A percentile compares a stretch with the other conserved stretches of the same genome.
Evolutionary conservation across 37 sponge, comb jelly and placozoan species (phyloP).

Genomic region (Crambe crambe): DNA sequence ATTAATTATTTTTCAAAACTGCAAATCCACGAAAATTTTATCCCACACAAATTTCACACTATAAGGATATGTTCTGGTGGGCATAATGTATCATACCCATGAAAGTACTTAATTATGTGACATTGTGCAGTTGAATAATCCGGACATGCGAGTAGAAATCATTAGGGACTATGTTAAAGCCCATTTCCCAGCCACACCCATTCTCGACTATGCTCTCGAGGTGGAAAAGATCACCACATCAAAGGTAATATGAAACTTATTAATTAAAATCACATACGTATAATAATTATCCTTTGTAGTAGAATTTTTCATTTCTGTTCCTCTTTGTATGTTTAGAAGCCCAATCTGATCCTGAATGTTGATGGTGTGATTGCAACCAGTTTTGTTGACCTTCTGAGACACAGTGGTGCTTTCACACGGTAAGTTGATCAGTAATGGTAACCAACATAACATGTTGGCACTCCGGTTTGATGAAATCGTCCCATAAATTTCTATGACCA

Average conservation of each 20-base stretch:
- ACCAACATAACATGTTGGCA: no score
- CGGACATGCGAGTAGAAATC: conserved; percentile 92
- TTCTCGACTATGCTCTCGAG: conserved; percentile 90
- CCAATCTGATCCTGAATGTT: conserved; percentile 98
- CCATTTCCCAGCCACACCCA: conserved; percentile 90
- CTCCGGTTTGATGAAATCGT: no score
- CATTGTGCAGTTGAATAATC: conserved; percentile 91
- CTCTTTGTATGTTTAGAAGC: conserved; percentile 65
- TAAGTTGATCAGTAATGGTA: no score
- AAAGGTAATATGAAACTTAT: conserved; percentile 73
- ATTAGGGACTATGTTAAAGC: conserved; percentile 85
- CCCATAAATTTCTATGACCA: no score
- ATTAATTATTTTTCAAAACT: no score
- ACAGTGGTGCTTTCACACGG: conserved; percentile 87
- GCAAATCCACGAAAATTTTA: no score
- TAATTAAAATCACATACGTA: neutral
- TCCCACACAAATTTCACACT: no score
- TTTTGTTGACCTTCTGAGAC: conserved; percentile 94
- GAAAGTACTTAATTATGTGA: no score
- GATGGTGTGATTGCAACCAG: conserved; percentile 92
- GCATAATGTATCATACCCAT: no score
- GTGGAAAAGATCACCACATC: conserved; percentile 98
- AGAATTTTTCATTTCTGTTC: neutral
- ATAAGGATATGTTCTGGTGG: no score
- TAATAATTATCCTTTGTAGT: neutral